Conservation (phyloP, 2,888 invertebrate genomes). For the Doris montereyensis region DNA sequence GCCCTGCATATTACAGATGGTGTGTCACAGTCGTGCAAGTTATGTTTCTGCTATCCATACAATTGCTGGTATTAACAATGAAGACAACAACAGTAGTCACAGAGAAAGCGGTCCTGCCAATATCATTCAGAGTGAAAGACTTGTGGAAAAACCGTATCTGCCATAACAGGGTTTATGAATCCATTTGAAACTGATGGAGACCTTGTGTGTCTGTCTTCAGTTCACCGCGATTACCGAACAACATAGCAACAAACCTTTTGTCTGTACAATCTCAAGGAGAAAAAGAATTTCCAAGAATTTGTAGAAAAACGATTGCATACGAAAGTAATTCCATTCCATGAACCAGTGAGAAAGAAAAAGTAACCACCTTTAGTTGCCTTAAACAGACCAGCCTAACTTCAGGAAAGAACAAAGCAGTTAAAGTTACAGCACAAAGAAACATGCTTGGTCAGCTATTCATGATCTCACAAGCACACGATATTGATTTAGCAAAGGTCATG, state of each 20-base stretch:
- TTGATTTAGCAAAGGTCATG: conserved; percentile 41
- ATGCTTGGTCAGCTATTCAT: conserved; percentile 42
- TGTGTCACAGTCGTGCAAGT: neutral
- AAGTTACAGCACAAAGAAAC: too few relatives aligned
- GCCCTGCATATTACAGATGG: neutral
- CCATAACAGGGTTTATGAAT: conserved; percentile 36
- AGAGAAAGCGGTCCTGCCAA: conserved; percentile 36
- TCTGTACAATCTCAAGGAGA: conserved; percentile 23
- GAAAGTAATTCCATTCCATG: too few relatives aligned
- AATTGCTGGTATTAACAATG: conserved; percentile 36
- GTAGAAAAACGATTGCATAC: too few relatives aligned
- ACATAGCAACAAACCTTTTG: conserved; percentile 35
- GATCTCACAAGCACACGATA: conserved; percentile 37
- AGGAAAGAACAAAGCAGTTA: conserved; percentile 38
- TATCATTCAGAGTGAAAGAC: conserved; percentile 26
- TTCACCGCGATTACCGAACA: conserved; percentile 36
- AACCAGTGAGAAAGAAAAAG: conserved; percentile 38
- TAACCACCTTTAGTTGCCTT: conserved; percentile 43
- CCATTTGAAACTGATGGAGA: conserved; percentile 37
- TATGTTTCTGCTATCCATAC: conserved; percentile 25
- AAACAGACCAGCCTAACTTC: conserved; percentile 15
- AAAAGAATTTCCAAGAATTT: too few relatives aligned
- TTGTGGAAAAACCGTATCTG: conserved; percentile 21
- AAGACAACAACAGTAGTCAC: conserved; percentile 24
- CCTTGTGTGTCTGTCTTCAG: conserved; percentile 44